phyloP scores from a whole-genome alignment of 2,797 vertebrate species.

The Adrianichthys oophorus region DNA sequence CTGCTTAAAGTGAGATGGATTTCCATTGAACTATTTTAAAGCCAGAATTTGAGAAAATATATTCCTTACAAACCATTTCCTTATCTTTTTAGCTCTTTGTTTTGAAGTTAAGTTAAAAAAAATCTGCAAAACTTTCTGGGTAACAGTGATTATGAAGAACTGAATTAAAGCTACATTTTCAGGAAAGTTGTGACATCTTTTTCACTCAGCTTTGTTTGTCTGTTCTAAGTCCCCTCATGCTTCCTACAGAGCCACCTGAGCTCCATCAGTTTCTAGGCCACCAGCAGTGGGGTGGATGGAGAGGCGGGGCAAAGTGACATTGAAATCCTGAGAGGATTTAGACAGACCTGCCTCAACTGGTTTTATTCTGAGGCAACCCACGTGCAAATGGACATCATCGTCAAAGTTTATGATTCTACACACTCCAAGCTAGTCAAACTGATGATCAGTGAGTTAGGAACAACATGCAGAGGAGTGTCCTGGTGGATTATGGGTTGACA shows the following conservation, averaged over 20 bases:
- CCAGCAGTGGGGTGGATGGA: slow-evolving; percentile 50
- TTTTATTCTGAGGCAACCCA: slow-evolving; percentile 34
- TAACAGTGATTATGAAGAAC: slow-evolving; percentile 5
- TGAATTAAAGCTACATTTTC: slow-evolving; percentile 2
- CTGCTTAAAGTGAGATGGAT: no score
- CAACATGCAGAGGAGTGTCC: not conserved
- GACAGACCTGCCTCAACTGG: slow-evolving; percentile 28
- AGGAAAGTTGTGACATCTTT: slow-evolving; percentile 29
- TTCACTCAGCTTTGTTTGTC: slow-evolving; percentile 31
- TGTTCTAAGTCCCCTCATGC: slow-evolving; percentile 24
- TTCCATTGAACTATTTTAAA: no score
- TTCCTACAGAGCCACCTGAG: slow-evolving; percentile 34
- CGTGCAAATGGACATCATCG: slow-evolving; percentile 1
- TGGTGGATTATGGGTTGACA: slow-evolving; percentile 31
- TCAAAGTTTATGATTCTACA: not conserved
- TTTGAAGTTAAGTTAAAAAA: not conserved
- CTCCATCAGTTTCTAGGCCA: slow-evolving; percentile 67
- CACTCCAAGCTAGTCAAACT: not conserved
- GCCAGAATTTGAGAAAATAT: no score
- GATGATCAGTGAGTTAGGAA: slow-evolving; percentile 19
- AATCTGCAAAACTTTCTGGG: slow-evolving; percentile 14
- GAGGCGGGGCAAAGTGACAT: slow-evolving; percentile 67
- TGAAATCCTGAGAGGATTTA: slow-evolving; percentile 65
- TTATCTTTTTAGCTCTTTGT: no score
- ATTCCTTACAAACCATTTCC: no score